A percentile compares a stretch with the other conserved stretches of the same genome.
Conservation (phyloP, 2,113 vertebrate species). For the Progne subis region DNA sequence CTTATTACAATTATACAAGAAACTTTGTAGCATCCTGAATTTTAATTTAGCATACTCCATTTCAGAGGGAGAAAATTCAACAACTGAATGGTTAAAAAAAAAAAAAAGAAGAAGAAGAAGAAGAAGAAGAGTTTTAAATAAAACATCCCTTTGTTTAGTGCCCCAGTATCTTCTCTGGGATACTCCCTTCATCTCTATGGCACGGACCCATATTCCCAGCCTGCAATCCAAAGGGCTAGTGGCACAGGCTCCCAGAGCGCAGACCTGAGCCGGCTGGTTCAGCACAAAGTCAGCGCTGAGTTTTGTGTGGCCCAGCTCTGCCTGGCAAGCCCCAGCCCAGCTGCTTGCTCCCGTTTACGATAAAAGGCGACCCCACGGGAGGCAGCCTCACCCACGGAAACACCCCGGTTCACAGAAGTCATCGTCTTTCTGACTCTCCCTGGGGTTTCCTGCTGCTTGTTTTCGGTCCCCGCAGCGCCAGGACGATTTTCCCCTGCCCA, state of each 20-base stretch:
- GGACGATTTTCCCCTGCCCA: not conserved
- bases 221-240: rapidly evolving
- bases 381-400: not conserved
- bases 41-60: not conserved
- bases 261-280: not conserved
- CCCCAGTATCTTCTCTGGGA: not conserved
- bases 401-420: not conserved
- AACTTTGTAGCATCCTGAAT: not conserved
- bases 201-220: not conserved
- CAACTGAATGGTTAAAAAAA: not conserved
- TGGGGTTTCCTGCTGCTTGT: not conserved
- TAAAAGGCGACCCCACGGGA: not conserved
- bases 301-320: not conserved
- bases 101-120: too few relatives aligned
- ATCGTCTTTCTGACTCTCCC: not conserved
- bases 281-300: not conserved
- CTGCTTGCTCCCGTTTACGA: not conserved
- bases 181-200: not conserved
- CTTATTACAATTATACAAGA: not conserved
- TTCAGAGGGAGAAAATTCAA: not conserved
- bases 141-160: not conserved
- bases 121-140: not conserved
- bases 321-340: not conserved
- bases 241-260: not conserved
- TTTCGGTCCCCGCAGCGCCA: not conserved